Base-by-base conservation (phyloP, 2,113 vertebrate genomes). In the Picathartes gymnocephalus region DNA sequence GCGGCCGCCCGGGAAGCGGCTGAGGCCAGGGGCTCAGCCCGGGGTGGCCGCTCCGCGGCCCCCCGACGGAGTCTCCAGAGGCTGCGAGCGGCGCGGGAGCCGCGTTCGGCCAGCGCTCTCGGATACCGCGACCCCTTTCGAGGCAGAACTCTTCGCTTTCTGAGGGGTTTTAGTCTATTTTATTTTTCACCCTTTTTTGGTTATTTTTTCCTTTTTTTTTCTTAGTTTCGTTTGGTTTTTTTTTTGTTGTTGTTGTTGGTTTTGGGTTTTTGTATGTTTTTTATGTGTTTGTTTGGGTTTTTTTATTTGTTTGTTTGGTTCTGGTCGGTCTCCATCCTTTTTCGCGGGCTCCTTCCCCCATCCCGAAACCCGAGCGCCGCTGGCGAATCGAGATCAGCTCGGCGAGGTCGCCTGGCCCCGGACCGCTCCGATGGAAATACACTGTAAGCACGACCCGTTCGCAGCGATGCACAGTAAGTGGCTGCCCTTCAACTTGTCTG, bases 401-500 rank as follows among this genome's bases (percentile, higher is more conserved):
- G 27, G 83, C 81, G 51, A 76, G 45, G 88, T 78, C 66, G 31
- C 68, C 56, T 61, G 56, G 51, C 84, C 80, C 92, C 95, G 97
- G 97, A 97, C 96, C 96, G 94, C 94, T 96, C 97, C 96, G 97
- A 99, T 99, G 99, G 99, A 99, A 99, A 99, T 99, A 98, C 99
- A 99, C 98, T 99, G 99, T 98, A 99, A 99, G 98, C 99, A 99
- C 99, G 99, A 99, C 98, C 99, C 99, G 97, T 99, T 99, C 96
- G 99, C 99, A 95, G 99, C 99, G 82, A 99, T 99, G 99, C 99
- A 99, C 98, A 99, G 99, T 99, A 99, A 99, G 99, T 99, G 98
- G 97, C 98, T 94, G 97, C 96, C 95, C 83, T 97, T 97, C 95
- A 74, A 92, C 95, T 98, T 97, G 93, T 94, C 64, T 74, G 85